Evolutionary conservation across 2,888 invertebrate genomes (phyloP).

Genomic region (Baccha elongata): DNA sequence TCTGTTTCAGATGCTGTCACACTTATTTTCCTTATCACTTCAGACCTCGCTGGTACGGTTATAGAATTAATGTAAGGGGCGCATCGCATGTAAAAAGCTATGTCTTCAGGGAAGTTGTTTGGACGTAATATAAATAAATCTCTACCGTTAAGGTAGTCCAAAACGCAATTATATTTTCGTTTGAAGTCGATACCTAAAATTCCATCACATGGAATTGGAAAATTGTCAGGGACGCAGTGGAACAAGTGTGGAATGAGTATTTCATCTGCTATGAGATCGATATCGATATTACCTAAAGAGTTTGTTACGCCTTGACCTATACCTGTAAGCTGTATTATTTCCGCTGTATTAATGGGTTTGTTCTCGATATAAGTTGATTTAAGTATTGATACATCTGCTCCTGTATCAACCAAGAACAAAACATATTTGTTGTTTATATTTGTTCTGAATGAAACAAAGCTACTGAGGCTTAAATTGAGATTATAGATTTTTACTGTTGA

Average conservation of each 20-base stretch:
- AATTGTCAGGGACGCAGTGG: constrained; percentile 4
- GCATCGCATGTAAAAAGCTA: background rate
- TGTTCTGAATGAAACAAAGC: background rate
- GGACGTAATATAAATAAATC: constrained; percentile 1
- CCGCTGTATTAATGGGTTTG: background rate
- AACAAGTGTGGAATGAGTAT: constrained; percentile 5
- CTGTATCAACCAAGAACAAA: constrained; percentile 3
- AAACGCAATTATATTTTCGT: constrained; percentile 13
- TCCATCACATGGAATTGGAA: constrained; percentile 14
- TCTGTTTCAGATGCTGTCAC: background rate
- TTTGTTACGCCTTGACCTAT: constrained; percentile 2
- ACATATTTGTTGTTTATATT: constrained; percentile 3
- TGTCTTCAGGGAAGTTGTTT: constrained; percentile 1
- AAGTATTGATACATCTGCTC: constrained; percentile 3
- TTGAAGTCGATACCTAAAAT: constrained; percentile 26
- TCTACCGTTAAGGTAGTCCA: constrained; percentile 5
- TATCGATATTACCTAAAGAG: background rate
- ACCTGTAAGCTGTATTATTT: constrained; percentile 8
- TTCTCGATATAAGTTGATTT: background rate
- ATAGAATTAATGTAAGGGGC: background rate
- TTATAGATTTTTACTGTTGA: constrained; percentile 8
- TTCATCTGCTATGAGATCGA: constrained; percentile 1
- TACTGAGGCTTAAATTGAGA: constrained; percentile 2
- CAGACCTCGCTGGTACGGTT: constrained; percentile 13
- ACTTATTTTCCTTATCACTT: background rate